These are phyloP conservation scores for Syritta pipiens DNA, from an alignment of 2,888 invertebrate genomes.

Conservation along the genomic window DNA sequence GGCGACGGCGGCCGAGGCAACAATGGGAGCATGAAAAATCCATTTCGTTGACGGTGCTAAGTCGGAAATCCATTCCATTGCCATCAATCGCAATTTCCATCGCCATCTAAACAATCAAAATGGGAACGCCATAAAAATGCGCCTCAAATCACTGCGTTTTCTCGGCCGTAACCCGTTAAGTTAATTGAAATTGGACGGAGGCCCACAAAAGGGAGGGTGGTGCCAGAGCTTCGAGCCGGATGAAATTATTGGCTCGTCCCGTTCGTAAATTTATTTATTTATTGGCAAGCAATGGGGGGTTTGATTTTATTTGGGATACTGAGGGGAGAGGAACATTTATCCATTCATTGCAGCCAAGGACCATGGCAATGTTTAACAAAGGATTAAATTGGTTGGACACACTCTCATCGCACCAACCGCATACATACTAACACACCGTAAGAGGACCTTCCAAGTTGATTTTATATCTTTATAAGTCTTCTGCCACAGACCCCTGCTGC, in stretches of 20 bases:
- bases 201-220: background rate
- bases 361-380: constrained; percentile 51
- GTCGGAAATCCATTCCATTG: constrained; percentile 21
- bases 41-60: constrained; percentile 22
- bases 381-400: constrained; percentile 48
- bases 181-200: constrained; percentile 46
- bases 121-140: constrained; percentile 45
- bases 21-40: constrained; percentile 31
- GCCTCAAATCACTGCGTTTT: constrained; percentile 36
- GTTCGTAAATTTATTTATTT: constrained; percentile 16
- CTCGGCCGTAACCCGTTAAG: constrained; percentile 55
- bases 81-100: constrained; percentile 3
- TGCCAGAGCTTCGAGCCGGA: constrained; percentile 18
- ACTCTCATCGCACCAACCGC: constrained; percentile 14
- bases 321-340: constrained; percentile 15
- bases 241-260: constrained; percentile 19
- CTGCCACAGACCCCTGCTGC: too few relatives aligned
- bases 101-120: constrained; percentile 40
- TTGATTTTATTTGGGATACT: background rate
- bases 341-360: constrained; percentile 32
- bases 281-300: constrained; percentile 7
- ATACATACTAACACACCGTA: constrained; percentile 14
- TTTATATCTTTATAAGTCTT: constrained; percentile 1
- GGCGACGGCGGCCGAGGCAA: too few relatives aligned
- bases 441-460: constrained; percentile 18